phyloP scores from a whole-genome alignment of 2,888 invertebrate genomes.

The Scaptomyza tumidula region DNA sequence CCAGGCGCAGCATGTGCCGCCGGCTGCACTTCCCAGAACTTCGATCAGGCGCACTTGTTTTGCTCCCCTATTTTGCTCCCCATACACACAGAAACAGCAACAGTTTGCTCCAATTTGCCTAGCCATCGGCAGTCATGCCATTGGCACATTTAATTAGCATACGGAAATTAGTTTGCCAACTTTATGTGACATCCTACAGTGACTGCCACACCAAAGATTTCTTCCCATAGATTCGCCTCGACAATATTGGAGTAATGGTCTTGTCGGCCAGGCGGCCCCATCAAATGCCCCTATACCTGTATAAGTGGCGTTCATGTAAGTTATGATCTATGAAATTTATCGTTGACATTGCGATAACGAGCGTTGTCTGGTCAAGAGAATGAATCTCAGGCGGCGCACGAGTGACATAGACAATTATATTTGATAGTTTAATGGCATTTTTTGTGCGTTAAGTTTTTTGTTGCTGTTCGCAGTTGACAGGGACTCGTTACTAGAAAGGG shows the following conservation, averaged over 20 bases:
- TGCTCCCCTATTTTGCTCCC: slow-evolving; percentile 17
- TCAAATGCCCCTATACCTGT: slow-evolving; percentile 31
- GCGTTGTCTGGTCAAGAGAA: slow-evolving; percentile 40
- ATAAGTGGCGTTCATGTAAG: slow-evolving; percentile 55
- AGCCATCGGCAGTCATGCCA: slow-evolving; percentile 55
- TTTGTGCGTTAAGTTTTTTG: slow-evolving; percentile 28
- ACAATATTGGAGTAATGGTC: slow-evolving; percentile 2
- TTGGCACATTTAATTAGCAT: slow-evolving; percentile 77
- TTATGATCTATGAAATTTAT: slow-evolving; percentile 68
- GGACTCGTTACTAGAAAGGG: background rate
- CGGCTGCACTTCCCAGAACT: slow-evolving; percentile 69
- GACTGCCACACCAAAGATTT: slow-evolving; percentile 28
- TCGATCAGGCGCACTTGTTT: slow-evolving; percentile 51
- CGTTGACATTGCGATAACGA: slow-evolving; percentile 69
- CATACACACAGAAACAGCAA: slow-evolving; percentile 1
- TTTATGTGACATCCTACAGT: slow-evolving; percentile 57
- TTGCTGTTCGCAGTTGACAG: slow-evolving; percentile 6
- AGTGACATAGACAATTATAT: slow-evolving; percentile 62
- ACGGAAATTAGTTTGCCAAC: slow-evolving; percentile 68
- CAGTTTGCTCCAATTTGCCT: slow-evolving; percentile 59
- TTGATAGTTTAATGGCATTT: slow-evolving; percentile 65
- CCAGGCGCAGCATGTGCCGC: slow-evolving; percentile 69
- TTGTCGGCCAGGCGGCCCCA: slow-evolving; percentile 2
- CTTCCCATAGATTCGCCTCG: slow-evolving; percentile 1
- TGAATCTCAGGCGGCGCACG: slow-evolving; percentile 33